These are phyloP conservation scores for Drosophila azteca DNA, from an alignment of 1,140 invertebrate genomes.

Conservation along the genomic window DNA sequence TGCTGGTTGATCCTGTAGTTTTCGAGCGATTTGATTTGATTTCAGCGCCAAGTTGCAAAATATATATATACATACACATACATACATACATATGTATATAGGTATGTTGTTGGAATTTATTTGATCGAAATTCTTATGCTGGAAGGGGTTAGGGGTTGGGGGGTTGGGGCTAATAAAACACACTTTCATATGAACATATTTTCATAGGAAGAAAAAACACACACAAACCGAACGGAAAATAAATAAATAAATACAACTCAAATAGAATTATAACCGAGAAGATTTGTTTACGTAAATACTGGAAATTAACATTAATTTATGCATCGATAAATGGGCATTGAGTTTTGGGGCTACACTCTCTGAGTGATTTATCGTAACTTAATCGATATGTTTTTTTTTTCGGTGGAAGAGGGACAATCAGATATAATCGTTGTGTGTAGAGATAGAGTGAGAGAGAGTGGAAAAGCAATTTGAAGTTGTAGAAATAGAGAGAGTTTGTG, in stretches of 20 bases:
- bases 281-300: slow-evolving; percentile 35
- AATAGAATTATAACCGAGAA: slow-evolving; percentile 33
- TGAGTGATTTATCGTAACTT: slow-evolving; percentile 38
- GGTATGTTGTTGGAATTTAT: slow-evolving; percentile 50
- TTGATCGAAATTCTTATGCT: slow-evolving; percentile 53
- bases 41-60: slow-evolving; percentile 82
- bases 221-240: slow-evolving; percentile 27
- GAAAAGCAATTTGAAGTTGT: not conserved
- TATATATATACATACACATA: slow-evolving; percentile 26
- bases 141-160: not conserved
- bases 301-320: slow-evolving; percentile 52
- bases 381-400: slow-evolving; percentile 15
- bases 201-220: slow-evolving; percentile 5
- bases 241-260: slow-evolving; percentile 23
- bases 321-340: slow-evolving; percentile 30
- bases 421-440: not conserved
- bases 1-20: slow-evolving; percentile 37
- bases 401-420: not conserved
- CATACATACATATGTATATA: slow-evolving; percentile 19
- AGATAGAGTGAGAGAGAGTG: slow-evolving; percentile 3
- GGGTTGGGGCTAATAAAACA: slow-evolving; percentile 39
- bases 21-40: slow-evolving; percentile 69
- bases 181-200: slow-evolving; percentile 22
- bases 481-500: not conserved
- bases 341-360: slow-evolving; percentile 6